Conservation (phyloP, 2,888 invertebrate species). For the Drosophila yooni region DNA sequence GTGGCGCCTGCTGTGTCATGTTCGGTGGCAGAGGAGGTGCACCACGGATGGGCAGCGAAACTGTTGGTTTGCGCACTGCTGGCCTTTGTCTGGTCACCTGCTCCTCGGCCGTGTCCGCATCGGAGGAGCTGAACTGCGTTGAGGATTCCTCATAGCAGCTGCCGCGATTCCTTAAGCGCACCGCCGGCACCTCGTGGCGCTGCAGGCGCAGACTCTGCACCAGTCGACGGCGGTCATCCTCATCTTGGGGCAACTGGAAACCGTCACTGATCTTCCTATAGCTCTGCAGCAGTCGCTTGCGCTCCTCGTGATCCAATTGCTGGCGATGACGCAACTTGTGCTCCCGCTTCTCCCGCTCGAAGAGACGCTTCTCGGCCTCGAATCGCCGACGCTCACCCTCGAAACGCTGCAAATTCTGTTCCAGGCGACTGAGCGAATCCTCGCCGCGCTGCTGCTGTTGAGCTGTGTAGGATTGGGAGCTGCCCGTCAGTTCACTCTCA, state of each 20-base stretch:
- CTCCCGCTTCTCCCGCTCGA: constrained; percentile 87
- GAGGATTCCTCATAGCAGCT: constrained; percentile 83
- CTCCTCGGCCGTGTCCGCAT: constrained; percentile 79
- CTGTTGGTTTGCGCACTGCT: constrained; percentile 38
- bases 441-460: constrained; percentile 37
- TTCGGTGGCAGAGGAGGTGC: constrained; percentile 70
- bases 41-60: constrained; percentile 59
- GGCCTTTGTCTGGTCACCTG: constrained; percentile 39
- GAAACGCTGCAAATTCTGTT: constrained; percentile 83
- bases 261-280: constrained; percentile 83
- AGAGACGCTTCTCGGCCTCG: constrained; percentile 85
- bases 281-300: constrained; percentile 79
- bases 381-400: constrained; percentile 84
- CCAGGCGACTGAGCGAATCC: constrained; percentile 79
- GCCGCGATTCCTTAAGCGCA: constrained; percentile 53
- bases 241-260: constrained; percentile 77
- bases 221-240: constrained; percentile 80
- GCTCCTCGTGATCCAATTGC: constrained; percentile 83
- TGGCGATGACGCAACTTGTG: constrained; percentile 83
- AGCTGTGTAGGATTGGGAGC: constrained; percentile 43
- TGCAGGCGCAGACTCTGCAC: constrained; percentile 81
- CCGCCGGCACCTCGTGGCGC: constrained; percentile 68
- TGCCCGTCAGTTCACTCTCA: constrained; percentile 78
- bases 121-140: constrained; percentile 84
- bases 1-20: constrained; percentile 11